Conservation (phyloP, 1,140 invertebrate species). For the Dufourea novaeangliae region DNA sequence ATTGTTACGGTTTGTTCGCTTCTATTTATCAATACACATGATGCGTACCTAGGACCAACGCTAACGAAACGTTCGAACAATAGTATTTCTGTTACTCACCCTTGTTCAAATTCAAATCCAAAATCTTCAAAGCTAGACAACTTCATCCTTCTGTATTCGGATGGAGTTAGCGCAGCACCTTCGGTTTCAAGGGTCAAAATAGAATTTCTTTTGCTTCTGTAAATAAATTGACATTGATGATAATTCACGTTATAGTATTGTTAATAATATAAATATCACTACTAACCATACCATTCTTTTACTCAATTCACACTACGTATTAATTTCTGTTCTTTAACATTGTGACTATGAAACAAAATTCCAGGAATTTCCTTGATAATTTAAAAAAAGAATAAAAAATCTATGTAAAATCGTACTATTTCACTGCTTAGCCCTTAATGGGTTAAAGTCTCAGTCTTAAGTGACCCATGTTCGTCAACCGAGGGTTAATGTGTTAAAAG, state of each 20-base stretch:
- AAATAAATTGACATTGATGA: neutral
- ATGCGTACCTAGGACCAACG: neutral
- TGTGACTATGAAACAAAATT: too few relatives aligned
- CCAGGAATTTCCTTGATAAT: too few relatives aligned
- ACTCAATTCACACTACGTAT: too few relatives aligned
- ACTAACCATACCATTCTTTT: too few relatives aligned
- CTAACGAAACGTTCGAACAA: neutral
- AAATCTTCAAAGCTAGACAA: constrained; percentile 48
- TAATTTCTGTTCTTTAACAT: too few relatives aligned
- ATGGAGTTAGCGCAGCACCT: constrained; percentile 71
- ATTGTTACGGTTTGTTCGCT: neutral
- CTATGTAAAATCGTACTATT: too few relatives aligned
- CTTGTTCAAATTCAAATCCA: constrained; percentile 39
- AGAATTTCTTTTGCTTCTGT: constrained; percentile 42
- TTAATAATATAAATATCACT: neutral
- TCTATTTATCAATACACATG: neutral
- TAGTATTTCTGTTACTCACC: constrained; percentile 7
- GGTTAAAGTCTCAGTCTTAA: too few relatives aligned
- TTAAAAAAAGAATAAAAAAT: too few relatives aligned
- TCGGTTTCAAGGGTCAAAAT: constrained; percentile 66
- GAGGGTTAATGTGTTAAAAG: too few relatives aligned
- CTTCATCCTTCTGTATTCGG: constrained; percentile 68
- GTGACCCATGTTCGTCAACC: too few relatives aligned
- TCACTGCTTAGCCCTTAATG: too few relatives aligned
- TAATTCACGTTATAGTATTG: too few relatives aligned